Evolutionary conservation across 1,140 invertebrate genomes (phyloP), one percentile per base, ranked within the genome.

Genomic region (Drosophila ambigua): DNA sequence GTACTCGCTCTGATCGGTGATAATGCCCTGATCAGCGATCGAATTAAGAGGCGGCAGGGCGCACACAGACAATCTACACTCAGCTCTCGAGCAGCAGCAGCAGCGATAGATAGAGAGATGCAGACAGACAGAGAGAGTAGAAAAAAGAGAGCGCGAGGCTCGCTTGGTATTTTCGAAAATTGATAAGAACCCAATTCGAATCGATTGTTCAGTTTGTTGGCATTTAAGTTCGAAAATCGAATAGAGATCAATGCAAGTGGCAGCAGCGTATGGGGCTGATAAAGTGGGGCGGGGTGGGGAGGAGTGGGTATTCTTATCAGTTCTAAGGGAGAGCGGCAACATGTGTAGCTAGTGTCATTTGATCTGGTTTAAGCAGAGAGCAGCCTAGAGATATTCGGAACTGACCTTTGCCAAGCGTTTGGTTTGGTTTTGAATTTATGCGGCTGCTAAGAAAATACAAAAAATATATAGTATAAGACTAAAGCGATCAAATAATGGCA

Each of bases 101-200:
- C 4, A 55, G 15, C 9, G 4, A 57, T 1, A 41, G 39, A 62
- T 39, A 13, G 35, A 39, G 11, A 39, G 6, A 46, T 52, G 11
- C 16, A 15, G 5, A 5, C 48, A 1, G 43, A 49, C 63, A 69
- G 64, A 69, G 65, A 28, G 26, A 8, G 24, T 23, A 23, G 9
- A 74, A 49, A 74, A 49, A 41, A 16, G 45, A 58, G 44, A 54
- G 57, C 54, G 60, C 55, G 52, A 43, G 68, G 15, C 39, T 57
- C 35, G 60, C 15, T 46, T 43, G 61, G 66, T 85, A 87, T 85
- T 85, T 85, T 82, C 82, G 82, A 87, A 82, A 79, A 50, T 66
- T 87, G 82, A 87, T 87, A 87, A 71, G 67, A 68, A 68, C 24
- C 35, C 41, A 15, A 23, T 43, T 69, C 64, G 66, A 58, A 69